A percentile compares a stretch with the other conserved stretches of the same genome.
These are phyloP conservation scores for Samia ricini DNA, from an alignment of 1,140 invertebrate genomes.

Conservation along the genomic window DNA sequence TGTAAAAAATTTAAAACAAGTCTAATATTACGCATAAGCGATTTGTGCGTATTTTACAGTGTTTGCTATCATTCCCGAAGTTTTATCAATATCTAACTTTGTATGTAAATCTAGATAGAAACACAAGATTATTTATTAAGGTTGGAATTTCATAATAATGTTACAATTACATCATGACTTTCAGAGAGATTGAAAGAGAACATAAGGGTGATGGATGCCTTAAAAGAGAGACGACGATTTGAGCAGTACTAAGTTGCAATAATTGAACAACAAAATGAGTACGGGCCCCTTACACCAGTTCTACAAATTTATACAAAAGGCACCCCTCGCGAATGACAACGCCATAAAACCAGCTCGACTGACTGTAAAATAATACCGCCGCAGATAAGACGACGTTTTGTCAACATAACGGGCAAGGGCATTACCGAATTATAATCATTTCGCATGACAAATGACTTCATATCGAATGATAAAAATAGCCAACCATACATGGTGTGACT, in stretches of 20 bases:
- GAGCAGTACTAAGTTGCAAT: constrained; percentile 42
- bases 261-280: constrained; percentile 38
- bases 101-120: no score
- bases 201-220: background rate
- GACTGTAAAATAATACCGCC: constrained; percentile 66
- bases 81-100: no score
- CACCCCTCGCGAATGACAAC: constrained; percentile 50
- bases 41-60: no score
- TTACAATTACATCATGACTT: no score
- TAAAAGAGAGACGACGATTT: background rate
- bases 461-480: background rate
- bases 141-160: no score
- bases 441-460: background rate
- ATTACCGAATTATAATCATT: constrained; percentile 17
- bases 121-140: no score
- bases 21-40: no score
- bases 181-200: background rate
- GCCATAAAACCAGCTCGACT: constrained; percentile 49
- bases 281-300: constrained; percentile 22
- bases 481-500: background rate
- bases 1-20: no score
- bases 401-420: constrained; percentile 20
- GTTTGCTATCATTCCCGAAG: no score
- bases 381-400: constrained; percentile 52
- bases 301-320: constrained; percentile 60